These are phyloP conservation scores for Menidia menidia DNA, from an alignment of 2,797 vertebrate species.

Conservation along the genomic window DNA sequence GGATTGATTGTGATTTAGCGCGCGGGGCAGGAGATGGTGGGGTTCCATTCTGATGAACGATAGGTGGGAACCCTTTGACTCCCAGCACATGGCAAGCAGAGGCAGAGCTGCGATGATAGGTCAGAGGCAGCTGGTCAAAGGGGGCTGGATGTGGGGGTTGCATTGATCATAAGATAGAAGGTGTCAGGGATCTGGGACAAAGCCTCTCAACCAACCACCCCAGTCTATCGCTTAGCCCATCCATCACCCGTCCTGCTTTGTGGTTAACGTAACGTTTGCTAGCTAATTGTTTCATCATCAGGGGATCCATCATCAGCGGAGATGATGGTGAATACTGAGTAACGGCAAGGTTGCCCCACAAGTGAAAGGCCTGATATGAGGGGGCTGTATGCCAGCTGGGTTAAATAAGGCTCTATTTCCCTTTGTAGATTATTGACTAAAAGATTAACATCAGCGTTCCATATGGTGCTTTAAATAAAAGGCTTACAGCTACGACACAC, in stretches of 20 bases:
- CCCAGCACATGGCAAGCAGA: slow-evolving; percentile 78
- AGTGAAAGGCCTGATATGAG: slow-evolving; percentile 18
- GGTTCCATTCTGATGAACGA: slow-evolving; percentile 80
- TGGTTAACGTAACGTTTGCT: slow-evolving; percentile 84
- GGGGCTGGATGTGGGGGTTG: slow-evolving; percentile 58
- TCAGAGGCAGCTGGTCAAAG: slow-evolving; percentile 81
- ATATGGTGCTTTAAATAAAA: slow-evolving; percentile 10
- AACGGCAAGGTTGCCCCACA: slow-evolving; percentile 71
- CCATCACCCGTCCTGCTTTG: slow-evolving; percentile 80
- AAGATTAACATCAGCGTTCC: slow-evolving; percentile 14
- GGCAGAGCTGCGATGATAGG: slow-evolving; percentile 74
- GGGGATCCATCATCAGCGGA: slow-evolving; percentile 78
- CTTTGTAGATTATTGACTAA: slow-evolving; percentile 4
- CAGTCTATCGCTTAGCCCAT: slow-evolving; percentile 79
- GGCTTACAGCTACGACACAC: slow-evolving; percentile 6
- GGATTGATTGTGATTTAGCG: slow-evolving; percentile 79
- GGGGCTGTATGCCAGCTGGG: slow-evolving; percentile 26
- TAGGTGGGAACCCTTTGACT: slow-evolving; percentile 80
- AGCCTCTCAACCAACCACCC: slow-evolving; percentile 64
- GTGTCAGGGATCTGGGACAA: slow-evolving; percentile 75
- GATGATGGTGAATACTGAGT: slow-evolving; percentile 81
- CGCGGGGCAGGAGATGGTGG: slow-evolving; percentile 60
- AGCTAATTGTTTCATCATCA: slow-evolving; percentile 91
- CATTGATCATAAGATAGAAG: slow-evolving; percentile 71
- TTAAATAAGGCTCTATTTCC: slow-evolving; percentile 19